These are phyloP conservation scores for Acrobeloides nanus DNA, from an alignment of 2,888 invertebrate species.

Conservation along the genomic window DNA sequence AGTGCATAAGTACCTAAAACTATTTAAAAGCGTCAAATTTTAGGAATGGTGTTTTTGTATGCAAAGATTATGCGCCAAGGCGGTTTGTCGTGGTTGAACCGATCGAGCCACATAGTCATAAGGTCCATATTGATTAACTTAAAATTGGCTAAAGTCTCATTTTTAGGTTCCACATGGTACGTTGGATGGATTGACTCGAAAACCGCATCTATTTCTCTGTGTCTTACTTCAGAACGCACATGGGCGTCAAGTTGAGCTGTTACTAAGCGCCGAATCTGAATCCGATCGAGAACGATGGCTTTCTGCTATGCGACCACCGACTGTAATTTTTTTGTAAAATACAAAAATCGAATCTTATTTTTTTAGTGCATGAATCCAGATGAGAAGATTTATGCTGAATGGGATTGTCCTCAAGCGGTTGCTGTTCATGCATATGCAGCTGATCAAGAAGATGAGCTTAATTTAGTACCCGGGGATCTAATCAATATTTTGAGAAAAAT, in stretches of 20 bases:
- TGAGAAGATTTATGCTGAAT: constrained; percentile 85
- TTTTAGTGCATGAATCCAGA: constrained; percentile 45
- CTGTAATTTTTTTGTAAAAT: constrained; percentile 21
- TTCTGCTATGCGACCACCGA: constrained; percentile 42
- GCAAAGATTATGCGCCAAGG: constrained; percentile 73
- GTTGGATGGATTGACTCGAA: constrained; percentile 26
- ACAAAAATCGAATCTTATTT: neutral
- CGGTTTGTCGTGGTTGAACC: constrained; percentile 69
- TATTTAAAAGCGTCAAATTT: no score
- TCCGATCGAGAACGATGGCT: constrained; percentile 68
- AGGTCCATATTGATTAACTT: no score
- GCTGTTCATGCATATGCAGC: constrained; percentile 71
- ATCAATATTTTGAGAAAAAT: constrained; percentile 86
- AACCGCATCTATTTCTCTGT: constrained; percentile 43
- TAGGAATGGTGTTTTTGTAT: constrained; percentile 63
- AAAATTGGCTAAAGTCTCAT: constrained; percentile 3
- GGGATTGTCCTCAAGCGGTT: constrained; percentile 91
- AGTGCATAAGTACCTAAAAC: no score
- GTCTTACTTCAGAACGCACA: constrained; percentile 48
- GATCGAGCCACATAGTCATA: constrained; percentile 57
- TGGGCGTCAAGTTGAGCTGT: constrained; percentile 39
- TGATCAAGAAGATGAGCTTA: constrained; percentile 80
- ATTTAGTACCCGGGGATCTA: constrained; percentile 77
- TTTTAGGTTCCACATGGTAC: constrained; percentile 26
- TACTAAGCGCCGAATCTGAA: constrained; percentile 54